phyloP scores from a whole-genome alignment of 2,888 invertebrate genomes.

The Sinelater perroti region DNA sequence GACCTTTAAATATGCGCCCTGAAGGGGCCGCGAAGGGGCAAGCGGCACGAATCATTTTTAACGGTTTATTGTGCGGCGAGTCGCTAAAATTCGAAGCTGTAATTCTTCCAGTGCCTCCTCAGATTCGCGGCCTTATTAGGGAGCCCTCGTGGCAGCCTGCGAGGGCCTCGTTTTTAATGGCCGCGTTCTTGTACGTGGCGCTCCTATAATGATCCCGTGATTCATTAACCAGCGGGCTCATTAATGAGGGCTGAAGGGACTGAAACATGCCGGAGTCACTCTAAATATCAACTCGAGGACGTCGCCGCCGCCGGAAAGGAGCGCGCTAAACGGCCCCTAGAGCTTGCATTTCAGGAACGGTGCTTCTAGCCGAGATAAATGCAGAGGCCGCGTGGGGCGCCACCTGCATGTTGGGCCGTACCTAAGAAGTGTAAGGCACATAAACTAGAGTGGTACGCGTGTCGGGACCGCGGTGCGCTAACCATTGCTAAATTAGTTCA shows the following conservation, averaged over 20 bases:
- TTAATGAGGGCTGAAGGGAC: slow-evolving; percentile 52
- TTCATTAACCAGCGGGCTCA: slow-evolving; percentile 58
- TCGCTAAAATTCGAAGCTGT: slow-evolving; percentile 10
- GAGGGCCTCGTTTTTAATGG: slow-evolving; percentile 54
- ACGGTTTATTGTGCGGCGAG: slow-evolving; percentile 4
- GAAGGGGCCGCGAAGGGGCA: slow-evolving; percentile 1
- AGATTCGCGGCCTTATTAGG: slow-evolving; percentile 26
- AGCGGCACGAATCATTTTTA: slow-evolving; percentile 1
- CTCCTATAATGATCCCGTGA: slow-evolving; percentile 58
- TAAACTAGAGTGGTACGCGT: slow-evolving; percentile 53
- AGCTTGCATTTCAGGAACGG: slow-evolving; percentile 20
- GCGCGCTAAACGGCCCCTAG: slow-evolving; percentile 16
- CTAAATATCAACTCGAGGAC: slow-evolving; percentile 24
- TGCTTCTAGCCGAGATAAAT: slow-evolving; percentile 11
- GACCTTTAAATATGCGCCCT: slow-evolving; percentile 8
- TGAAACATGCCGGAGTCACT: slow-evolving; percentile 33
- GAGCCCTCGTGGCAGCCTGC: slow-evolving; percentile 50
- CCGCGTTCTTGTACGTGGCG: slow-evolving; percentile 50
- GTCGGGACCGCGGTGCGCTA: slow-evolving; percentile 53
- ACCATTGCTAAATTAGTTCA: slow-evolving; percentile 63
- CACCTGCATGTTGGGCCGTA: slow-evolving; percentile 1
- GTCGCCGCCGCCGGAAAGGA: neutral
- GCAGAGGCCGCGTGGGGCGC: neutral
- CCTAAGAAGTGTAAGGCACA: slow-evolving; percentile 49
- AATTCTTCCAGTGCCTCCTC: slow-evolving; percentile 21